Base-by-base conservation (phyloP, 2,888 invertebrate species). In the Ophraella communa region DNA sequence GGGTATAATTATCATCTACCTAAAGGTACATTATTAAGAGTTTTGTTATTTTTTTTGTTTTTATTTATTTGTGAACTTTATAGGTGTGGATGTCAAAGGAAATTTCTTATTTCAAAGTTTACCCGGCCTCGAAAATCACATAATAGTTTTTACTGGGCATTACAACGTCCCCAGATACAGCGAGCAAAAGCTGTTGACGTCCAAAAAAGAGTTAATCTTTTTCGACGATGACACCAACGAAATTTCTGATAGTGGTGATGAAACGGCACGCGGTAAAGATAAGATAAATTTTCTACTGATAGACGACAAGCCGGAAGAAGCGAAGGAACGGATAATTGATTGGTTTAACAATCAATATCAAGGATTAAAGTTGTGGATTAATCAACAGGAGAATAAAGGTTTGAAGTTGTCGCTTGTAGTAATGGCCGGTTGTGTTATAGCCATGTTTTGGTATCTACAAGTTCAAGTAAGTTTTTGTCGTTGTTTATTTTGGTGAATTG, bases 361-460 rank as follows among this genome's bases (percentile, higher is more conserved):
- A 14, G 42, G 20, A 35, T 74, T 82, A 1, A 86, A 87, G 68
- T 74, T 82, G 10, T 92, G 91, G 91, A 80, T 92, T 0, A 87
- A 89, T 76, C 89, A 91, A 73, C 91, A 92, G 74, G 92, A 92
- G 72, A 92, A 91, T 77, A 89, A 91, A 76, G 89, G 87, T 2
- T 80, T 92, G 1, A 92, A 92, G 80, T 84, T 92, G 47, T 85
- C 88, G 18, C 79, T 92, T 1, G 87, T 91, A 30, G 85, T 91
- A 59, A 83, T 91, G 51, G 84, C 88, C 27, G 88, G 90, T 51
- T 84, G 89, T 67, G 88, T 92, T 62, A 84, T 91, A 64, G 86
- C 87, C 18, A 87, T 92, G 88, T 89, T 90, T 78, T 91, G 90
- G 89, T 92, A 92, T 78, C 85, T 91, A 42, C 86, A 89, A 76